Percentiles rank a stretch among this genome's conserved stretches.
Conservation (phyloP, 2,797 vertebrate species). For the Tragopan temminckii region DNA sequence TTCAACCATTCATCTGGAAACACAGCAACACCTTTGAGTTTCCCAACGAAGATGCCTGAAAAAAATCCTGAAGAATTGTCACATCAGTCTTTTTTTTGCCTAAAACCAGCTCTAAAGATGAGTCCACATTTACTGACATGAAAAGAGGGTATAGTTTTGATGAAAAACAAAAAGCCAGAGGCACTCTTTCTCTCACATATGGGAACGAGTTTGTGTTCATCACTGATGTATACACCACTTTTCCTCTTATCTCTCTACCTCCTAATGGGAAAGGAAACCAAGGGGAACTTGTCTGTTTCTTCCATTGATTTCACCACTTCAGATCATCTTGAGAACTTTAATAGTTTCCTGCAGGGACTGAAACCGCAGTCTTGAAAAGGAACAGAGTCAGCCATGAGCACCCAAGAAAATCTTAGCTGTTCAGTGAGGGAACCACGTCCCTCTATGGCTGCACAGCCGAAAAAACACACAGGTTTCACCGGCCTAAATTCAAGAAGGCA, state of each 20-base stretch:
- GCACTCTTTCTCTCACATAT: not conserved
- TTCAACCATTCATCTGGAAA: not conserved
- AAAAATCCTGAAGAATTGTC: not conserved
- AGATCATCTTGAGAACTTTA: not conserved
- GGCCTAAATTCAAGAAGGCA: accelerated
- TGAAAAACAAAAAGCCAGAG: not conserved
- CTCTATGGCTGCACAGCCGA: not conserved
- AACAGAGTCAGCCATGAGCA: accelerated
- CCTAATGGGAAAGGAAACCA: not conserved
- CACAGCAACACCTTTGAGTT: not conserved
- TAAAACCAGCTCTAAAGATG: not conserved
- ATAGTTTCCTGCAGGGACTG: not conserved
- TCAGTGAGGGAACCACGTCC: accelerated
- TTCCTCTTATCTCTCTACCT: not conserved
- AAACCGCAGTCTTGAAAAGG: not conserved
- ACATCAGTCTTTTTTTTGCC: not conserved
- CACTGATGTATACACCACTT: not conserved
- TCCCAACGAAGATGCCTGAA: not conserved
- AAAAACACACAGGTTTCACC: accelerated
- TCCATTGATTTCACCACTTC: not conserved
- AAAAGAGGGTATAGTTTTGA: not conserved
- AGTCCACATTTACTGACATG: not conserved
- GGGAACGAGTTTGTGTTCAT: not conserved
- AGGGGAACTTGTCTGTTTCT: not conserved
- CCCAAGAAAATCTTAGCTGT: accelerated